Base-by-base conservation (phyloP, 2,888 invertebrate species). In the Agrotis segetum region DNA sequence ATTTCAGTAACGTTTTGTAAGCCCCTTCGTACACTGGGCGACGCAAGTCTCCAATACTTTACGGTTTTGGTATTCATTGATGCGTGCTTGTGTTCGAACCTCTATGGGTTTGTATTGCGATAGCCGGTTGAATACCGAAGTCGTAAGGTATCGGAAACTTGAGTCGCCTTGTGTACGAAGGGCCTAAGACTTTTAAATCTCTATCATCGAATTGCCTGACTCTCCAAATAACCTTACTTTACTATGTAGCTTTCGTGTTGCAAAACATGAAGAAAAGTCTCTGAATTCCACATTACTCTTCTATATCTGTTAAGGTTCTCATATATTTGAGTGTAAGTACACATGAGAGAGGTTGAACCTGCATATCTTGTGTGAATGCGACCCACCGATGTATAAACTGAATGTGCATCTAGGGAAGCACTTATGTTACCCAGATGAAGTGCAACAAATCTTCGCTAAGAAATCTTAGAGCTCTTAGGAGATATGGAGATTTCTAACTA, bases 361-460 rank as follows among this genome's bases (percentile, higher is more conserved):
- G 44, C 69, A 65, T 50, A 58, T 61, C 34, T 75, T 62, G 21
- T 71, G 64, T 67, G 50, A 77, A 79, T 67, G 67, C 61, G 50
- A 65, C 67, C 72, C 29, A 72, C 67, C 50, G 40, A 81, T 55
- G 67, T 53, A 72, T 67, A 67, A 67, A 65, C 56, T 24, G 47
- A 82, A 79, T 82, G 82, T 62, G 79, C 73, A 81, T 82, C 78
- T 67, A 19, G 82, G 79, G 82, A 82, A 72, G 78, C 82, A 72
- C 78, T 72, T 67, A 82, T 77, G 65, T 72, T 62, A 67, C 78
- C 72, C 78, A 72, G 55, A 79, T 82, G 78, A 79, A 72, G 61
- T 72, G 67, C 61, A 77, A 82, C 73, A 79, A 82, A 79, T 82
- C 79, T 82, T 82, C 67, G 67, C 82, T 77, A 64, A 72, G 79